phyloP scores from a whole-genome alignment of 1,140 invertebrate genomes.

The Drosophila sproati region DNA sequence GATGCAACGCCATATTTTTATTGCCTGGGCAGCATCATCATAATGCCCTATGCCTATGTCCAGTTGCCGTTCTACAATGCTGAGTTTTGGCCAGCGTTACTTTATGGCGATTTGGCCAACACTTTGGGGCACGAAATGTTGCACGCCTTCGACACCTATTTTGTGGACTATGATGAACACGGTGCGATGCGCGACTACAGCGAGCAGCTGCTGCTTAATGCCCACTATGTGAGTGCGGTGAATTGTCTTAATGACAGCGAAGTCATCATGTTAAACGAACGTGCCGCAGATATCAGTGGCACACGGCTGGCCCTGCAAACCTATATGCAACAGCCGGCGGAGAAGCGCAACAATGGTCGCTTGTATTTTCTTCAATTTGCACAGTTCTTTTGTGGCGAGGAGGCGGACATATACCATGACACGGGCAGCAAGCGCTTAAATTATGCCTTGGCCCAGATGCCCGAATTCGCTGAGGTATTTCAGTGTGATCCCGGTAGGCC shows the following conservation, averaged over 20 bases:
- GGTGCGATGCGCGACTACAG: conserved; percentile 59
- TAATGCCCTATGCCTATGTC: conserved; percentile 73
- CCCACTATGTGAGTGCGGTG: conserved; percentile 32
- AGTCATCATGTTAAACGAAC: conserved; percentile 54
- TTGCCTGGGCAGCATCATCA: conserved; percentile 68
- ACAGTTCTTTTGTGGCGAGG: conserved; percentile 76
- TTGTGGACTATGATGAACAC: conserved; percentile 63
- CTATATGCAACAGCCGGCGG: conserved; percentile 41
- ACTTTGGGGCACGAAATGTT: conserved; percentile 75
- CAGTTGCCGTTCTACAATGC: conserved; percentile 67
- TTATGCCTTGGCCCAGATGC: conserved; percentile 92
- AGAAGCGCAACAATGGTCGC: conserved; percentile 31
- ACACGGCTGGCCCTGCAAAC: conserved; percentile 66
- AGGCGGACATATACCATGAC: conserved; percentile 89
- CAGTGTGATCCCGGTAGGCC: conserved; percentile 88
- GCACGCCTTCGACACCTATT: conserved; percentile 68
- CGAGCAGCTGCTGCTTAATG: conserved; percentile 49
- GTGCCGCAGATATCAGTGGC: conserved; percentile 69
- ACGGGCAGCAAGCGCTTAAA: conserved; percentile 91
- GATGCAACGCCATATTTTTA: conserved; percentile 77
- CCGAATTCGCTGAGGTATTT: conserved; percentile 91
- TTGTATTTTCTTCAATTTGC: conserved; percentile 77
- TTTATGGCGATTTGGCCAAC: conserved; percentile 73
- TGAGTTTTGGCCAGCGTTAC: conserved; percentile 61
- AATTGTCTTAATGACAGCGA: conserved; percentile 55